Evolutionary conservation across 2,888 invertebrate species (phyloP), one percentile per base, ranked within the genome.

Genomic region (Leistus spinibarbis): DNA sequence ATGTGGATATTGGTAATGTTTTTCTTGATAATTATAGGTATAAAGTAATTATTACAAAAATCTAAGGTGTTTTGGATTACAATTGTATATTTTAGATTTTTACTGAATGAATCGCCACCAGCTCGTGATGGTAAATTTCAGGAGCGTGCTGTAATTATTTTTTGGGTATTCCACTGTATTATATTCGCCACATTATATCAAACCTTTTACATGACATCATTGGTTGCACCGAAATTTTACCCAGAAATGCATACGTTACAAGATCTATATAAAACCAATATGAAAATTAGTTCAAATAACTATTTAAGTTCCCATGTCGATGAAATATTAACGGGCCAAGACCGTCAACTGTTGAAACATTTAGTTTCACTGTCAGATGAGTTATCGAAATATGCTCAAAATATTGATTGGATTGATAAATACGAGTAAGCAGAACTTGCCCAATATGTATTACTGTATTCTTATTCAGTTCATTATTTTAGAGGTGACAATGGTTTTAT

Each of bases 1-100:
- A 10, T 19, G 20, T 13, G n/a, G 60, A 60, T 19, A 20, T 22
- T 60, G 22, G 64, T 19, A 53, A 62, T 16, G 54, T 20, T 54
- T 71, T 71, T 22, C 54, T 71, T 24, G 64, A 63, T 22, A 71
- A 64, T 53, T 71, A 62, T 22, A 62, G 69, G 62, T 62, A 67
- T 4, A 17, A n/a, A n/a, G n/a, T n/a, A n/a, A n/a, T n/a, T n/a
- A n/a, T n/a, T n/a, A n/a, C n/a, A n/a, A n/a, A n/a, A n/a, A n/a
- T n/a, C n/a, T n/a, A n/a, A n/a, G n/a, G n/a, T n/a, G n/a, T 7
- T 9, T 57, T 57, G 13, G 17, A 57, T 17, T 56, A 17, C n/a
- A 9, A n/a, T n/a, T n/a, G n/a, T n/a, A n/a, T n/a, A n/a, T 57
- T 57, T 4, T n/a, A 57, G 57, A 57, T 19, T 60, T 7, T 17